These are phyloP conservation scores for Neosilurus mollespiculum DNA, from an alignment of 2,797 vertebrate species.

Conservation along the genomic window DNA sequence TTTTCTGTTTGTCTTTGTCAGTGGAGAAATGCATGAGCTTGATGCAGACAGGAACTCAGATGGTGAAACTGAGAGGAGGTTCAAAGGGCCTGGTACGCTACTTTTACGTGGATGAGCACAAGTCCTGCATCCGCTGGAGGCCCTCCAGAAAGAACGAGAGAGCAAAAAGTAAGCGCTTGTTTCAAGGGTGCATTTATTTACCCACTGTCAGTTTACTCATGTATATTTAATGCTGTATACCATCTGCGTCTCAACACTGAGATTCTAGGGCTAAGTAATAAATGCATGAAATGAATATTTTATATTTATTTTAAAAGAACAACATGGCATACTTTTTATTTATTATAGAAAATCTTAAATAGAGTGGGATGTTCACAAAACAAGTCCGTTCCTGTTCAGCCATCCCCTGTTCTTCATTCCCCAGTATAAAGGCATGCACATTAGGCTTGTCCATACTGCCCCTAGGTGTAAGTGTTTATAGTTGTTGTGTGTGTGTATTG, in stretches of 20 bases:
- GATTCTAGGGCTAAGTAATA: background rate
- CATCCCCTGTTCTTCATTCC: too few relatives aligned
- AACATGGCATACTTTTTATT: background rate
- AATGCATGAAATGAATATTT: background rate
- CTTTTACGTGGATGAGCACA: slow-evolving; percentile 94
- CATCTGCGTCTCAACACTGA: background rate
- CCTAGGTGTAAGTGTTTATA: too few relatives aligned
- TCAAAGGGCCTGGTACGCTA: slow-evolving; percentile 91
- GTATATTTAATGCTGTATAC: background rate
- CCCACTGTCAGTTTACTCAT: background rate
- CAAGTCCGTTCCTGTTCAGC: background rate
- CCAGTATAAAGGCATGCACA: too few relatives aligned
- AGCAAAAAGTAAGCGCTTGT: slow-evolving; percentile 88
- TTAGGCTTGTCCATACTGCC: too few relatives aligned
- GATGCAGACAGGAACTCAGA: slow-evolving; percentile 94
- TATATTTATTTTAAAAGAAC: background rate
- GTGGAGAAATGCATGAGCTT: slow-evolving; percentile 97
- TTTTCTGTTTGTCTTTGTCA: slow-evolving; percentile 49
- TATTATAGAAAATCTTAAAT: background rate
- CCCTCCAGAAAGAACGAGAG: slow-evolving; percentile 97
- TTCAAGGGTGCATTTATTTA: background rate
- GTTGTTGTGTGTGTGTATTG: too few relatives aligned
- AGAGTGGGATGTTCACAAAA: background rate
- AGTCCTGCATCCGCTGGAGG: slow-evolving; percentile 95
- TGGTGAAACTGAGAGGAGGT: slow-evolving; percentile 93